phyloP scores from a whole-genome alignment of 2,113 vertebrate species.

The Melanotaenia duboulayi region DNA sequence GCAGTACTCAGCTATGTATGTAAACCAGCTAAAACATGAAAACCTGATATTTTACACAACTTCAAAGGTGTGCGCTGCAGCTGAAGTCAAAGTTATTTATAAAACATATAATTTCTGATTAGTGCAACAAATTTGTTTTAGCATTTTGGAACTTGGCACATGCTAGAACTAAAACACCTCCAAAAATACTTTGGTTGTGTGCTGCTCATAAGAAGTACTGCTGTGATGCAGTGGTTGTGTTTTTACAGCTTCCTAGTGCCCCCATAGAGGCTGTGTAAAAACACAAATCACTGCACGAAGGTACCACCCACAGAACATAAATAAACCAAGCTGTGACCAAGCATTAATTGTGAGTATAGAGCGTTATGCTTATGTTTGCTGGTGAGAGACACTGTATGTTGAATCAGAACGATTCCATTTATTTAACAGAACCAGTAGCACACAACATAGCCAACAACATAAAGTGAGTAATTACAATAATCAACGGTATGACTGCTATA shows the following conservation, averaged over 20 bases:
- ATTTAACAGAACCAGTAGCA: slow-evolving; percentile 8
- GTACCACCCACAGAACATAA: slow-evolving; percentile 51
- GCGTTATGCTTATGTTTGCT: slow-evolving; percentile 20
- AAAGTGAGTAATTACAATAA: not conserved
- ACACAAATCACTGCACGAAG: slow-evolving; percentile 47
- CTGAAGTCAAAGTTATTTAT: not conserved
- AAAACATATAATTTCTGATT: not conserved
- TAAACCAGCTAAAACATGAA: not conserved
- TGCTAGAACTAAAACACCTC: not conserved
- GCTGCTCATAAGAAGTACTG: slow-evolving; percentile 26
- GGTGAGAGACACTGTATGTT: not conserved
- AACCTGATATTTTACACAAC: not conserved
- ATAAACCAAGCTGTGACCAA: slow-evolving; percentile 39
- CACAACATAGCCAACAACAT: not conserved
- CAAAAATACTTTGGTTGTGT: slow-evolving; percentile 4
- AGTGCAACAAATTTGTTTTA: not conserved
- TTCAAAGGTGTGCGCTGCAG: not conserved
- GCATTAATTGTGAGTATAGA: slow-evolving; percentile 44
- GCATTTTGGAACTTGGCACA: slow-evolving; percentile 1
- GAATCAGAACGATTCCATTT: slow-evolving; percentile 1
- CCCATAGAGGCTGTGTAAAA: slow-evolving; percentile 35
- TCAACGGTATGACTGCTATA: not conserved
- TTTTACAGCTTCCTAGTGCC: slow-evolving; percentile 44
- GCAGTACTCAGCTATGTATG: not conserved
- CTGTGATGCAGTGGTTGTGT: slow-evolving; percentile 45